Base-by-base conservation (phyloP, 2,888 invertebrate genomes). In the Phortica okadai region DNA sequence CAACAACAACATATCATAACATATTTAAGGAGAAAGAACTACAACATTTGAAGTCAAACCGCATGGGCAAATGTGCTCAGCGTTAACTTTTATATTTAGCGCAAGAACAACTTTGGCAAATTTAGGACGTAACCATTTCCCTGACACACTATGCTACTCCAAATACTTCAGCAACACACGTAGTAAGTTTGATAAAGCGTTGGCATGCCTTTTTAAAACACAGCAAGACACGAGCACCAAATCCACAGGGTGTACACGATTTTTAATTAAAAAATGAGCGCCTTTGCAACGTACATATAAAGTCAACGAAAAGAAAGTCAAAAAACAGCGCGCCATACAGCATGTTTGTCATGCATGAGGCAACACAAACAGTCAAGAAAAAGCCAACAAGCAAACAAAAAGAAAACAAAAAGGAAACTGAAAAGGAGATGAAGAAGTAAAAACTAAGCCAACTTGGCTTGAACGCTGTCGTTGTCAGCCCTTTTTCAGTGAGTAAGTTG, bases 261-360 rank as follows among this genome's bases (percentile, higher is more conserved):
- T 62, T 62, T 62, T 62, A 62, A 62, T 62, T 62, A 62, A 62
- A 62, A 62, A 62, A 62, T 21, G 21, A 59, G 21, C 50, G 50
- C 10, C 50, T 8, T 14, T 11, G 14, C 14, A 50, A 11, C 10
- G 50, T 45, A 58, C n/a, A 58, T 58, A 14, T n/a, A n/a, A n/a
- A n/a, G n/a, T 14, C 54, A 54, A 54, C 54, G n/a, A n/a, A n/a
- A n/a, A 56, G 16, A 14, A 56, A 56, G 2, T 16, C 16, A 59
- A 16, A 16, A 16, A 59, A 59, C 50, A 21, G 21, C 14, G 33
- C 33, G 33, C 33, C 33, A 50, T 6, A 11, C 50, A 50, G 6
- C 10, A 5, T 50, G 50, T 50, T 50, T 50, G 50, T 50, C 50
- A 50, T 50, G 50, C 50, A 50, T 50, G 50, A 50, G 33, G 33